Base-by-base conservation (phyloP, 2,888 invertebrate species). In the Plagodis dolabraria region DNA sequence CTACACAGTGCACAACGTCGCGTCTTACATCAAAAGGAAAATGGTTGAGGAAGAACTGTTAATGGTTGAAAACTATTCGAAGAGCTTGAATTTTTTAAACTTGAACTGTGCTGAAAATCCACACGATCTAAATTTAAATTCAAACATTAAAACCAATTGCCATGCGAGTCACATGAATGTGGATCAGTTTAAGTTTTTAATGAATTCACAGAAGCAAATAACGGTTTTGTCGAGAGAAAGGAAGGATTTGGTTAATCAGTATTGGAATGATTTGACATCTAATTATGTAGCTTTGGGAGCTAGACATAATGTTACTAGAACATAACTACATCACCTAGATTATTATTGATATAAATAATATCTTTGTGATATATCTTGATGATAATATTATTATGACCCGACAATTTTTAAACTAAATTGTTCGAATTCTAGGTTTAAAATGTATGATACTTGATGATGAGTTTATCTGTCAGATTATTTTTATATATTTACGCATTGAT, bases 11-110 rank as follows among this genome's bases (percentile, higher is more conserved):
- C 67, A 69, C 10, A 83, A 79, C 50, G 74, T 87, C 0, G 65
- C 75, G 0, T 70, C 69, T 58, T 87, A 81, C 38, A 81, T 86
- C 10, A 78, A 78, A 34, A 77, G 77, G 9, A 77, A 79, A 48
- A 70, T 74, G 63, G 45, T 84, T 0, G 71, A 78, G 50, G 78
- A 80, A 5, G 86, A 88, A 52, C 56, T 86, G 33, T 63, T 71
- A 5, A 70, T 77, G 58, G 72, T 75, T 10, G 70, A 60, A 4
- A 77, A 76, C 36, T 75, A 75, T 33, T 74, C 80, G 0, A 77
- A 60, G 46, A 73, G 51, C 42, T 76, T 82, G 36, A 70, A 60
- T 53, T 82, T 79, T 55, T 58, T 75, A 46, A 71, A 75, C 34
- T 55, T 58, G 34, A 57, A 45, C 52, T 62, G 59, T 11, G 52